Percentiles rank a stretch among this genome's conserved stretches.
Evolutionary conservation across 2,797 vertebrate species (phyloP).

Genomic region (Sparidentex hasta): DNA sequence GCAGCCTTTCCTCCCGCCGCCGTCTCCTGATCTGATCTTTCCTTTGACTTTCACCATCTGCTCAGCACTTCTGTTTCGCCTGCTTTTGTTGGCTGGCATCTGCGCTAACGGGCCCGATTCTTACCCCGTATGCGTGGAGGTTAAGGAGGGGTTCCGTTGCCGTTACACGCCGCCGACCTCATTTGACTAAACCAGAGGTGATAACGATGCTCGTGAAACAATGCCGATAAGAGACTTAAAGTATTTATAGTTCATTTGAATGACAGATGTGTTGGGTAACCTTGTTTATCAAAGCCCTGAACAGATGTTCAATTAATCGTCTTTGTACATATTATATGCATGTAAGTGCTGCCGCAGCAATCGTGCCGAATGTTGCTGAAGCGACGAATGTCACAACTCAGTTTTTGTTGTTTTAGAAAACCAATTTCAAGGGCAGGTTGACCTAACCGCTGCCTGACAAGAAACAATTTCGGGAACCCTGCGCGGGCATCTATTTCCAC

Average conservation of each 20-base stretch:
- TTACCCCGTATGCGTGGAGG: slow-evolving; percentile 3
- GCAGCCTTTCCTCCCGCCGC: slow-evolving; percentile 23
- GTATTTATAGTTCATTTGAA: neutral
- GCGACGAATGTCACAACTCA: slow-evolving; percentile 9
- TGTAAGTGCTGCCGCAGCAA: neutral
- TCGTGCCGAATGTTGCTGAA: neutral
- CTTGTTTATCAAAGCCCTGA: slow-evolving; percentile 4
- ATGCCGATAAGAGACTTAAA: neutral
- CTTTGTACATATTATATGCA: neutral
- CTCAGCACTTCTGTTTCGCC: slow-evolving; percentile 25
- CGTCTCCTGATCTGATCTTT: slow-evolving; percentile 26
- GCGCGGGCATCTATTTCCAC: slow-evolving; percentile 3
- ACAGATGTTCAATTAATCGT: slow-evolving; percentile 5
- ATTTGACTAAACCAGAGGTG: slow-evolving; percentile 5
- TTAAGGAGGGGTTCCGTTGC: neutral
- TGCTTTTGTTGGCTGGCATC: slow-evolving; percentile 29
- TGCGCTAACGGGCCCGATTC: slow-evolving; percentile 14
- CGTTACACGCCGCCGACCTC: neutral
- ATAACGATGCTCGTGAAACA: neutral
- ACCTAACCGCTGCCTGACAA: neutral
- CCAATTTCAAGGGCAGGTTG: slow-evolving; percentile 45
- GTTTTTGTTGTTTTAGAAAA: slow-evolving; percentile 36
- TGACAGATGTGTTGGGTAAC: neutral
- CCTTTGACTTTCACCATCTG: slow-evolving; percentile 52
- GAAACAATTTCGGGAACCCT: slow-evolving; percentile 43